Percentiles rank a stretch among this genome's conserved stretches.
Conservation (phyloP, 1,140 invertebrate genomes). For the Brachionus calyciflorus region DNA sequence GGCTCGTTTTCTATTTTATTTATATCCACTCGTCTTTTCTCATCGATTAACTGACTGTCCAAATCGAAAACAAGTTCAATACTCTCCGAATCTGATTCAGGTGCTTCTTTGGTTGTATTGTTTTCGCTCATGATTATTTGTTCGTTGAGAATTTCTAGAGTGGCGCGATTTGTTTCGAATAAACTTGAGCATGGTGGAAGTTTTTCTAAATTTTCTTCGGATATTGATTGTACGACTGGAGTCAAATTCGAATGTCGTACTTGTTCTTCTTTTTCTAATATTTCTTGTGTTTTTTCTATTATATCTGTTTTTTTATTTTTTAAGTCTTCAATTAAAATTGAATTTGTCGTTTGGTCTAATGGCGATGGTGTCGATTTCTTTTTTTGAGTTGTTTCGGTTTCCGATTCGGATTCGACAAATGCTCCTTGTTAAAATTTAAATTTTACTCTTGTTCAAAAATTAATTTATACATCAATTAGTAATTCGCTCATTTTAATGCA, state of each 20-base stretch:
- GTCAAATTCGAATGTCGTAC: neutral
- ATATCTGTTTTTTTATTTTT: neutral
- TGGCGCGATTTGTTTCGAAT: neutral
- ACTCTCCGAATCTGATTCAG: neutral
- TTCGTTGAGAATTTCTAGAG: neutral
- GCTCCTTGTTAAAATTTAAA: neutral
- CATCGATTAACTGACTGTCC: conserved; percentile 3
- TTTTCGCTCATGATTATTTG: neutral
- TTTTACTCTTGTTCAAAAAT: neutral
- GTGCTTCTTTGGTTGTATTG: neutral
- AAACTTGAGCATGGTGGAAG: conserved; percentile 30
- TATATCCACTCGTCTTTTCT: too few relatives aligned
- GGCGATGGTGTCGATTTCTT: too few relatives aligned
- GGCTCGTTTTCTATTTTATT: neutral
- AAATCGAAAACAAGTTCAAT: conserved; percentile 33
- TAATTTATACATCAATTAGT: too few relatives aligned
- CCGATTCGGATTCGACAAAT: conserved; percentile 25
- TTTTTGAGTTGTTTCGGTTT: neutral
- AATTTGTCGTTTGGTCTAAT: neutral
- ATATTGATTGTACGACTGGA: too few relatives aligned
- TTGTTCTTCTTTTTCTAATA: too few relatives aligned
- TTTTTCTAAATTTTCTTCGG: conserved; percentile 21
- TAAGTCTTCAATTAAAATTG: neutral
- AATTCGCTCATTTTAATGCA: too few relatives aligned
- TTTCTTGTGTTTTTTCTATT: too few relatives aligned